phyloP scores from a whole-genome alignment of 1,140 invertebrate species.

The Megalopta genalis region DNA sequence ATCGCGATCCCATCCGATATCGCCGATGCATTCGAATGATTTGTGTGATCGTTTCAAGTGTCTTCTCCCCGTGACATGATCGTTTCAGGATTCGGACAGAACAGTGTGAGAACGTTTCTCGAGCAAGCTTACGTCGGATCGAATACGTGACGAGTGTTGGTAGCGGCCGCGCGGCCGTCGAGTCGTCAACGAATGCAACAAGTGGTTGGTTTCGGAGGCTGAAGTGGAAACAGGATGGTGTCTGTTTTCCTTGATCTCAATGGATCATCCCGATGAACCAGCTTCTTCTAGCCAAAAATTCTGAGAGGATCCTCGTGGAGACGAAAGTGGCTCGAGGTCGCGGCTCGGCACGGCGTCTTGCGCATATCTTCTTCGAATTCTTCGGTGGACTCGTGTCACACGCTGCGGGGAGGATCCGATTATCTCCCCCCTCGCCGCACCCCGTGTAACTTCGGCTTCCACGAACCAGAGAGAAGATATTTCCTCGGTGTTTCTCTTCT shows the following conservation, averaged over 20 bases:
- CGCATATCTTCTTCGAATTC: constrained; percentile 52
- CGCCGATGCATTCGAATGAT: too few relatives aligned
- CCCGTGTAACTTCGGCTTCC: constrained; percentile 41
- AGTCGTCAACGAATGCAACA: constrained; percentile 31
- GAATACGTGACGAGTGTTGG: not conserved
- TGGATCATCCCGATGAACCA: not conserved
- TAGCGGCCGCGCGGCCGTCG: not conserved
- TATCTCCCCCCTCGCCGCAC: not conserved
- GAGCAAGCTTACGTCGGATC: not conserved
- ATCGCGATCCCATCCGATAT: too few relatives aligned
- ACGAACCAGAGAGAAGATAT: not conserved
- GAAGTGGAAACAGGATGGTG: not conserved
- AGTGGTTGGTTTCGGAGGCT: constrained; percentile 30
- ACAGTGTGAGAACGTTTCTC: not conserved
- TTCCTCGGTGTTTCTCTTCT: not conserved
- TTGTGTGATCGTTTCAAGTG: too few relatives aligned
- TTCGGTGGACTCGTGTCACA: constrained; percentile 34
- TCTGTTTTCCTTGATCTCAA: not conserved
- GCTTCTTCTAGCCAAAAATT: not conserved
- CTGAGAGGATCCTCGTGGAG: not conserved
- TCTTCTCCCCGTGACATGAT: too few relatives aligned
- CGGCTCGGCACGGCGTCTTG: not conserved
- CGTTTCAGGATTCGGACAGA: too few relatives aligned
- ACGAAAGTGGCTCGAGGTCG: constrained; percentile 58
- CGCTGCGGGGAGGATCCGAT: constrained; percentile 19